A percentile compares a stretch with the other conserved stretches of the same genome.
Conservation (phyloP, 2,888 invertebrate species). For the Sarcophaga carnaria region DNA sequence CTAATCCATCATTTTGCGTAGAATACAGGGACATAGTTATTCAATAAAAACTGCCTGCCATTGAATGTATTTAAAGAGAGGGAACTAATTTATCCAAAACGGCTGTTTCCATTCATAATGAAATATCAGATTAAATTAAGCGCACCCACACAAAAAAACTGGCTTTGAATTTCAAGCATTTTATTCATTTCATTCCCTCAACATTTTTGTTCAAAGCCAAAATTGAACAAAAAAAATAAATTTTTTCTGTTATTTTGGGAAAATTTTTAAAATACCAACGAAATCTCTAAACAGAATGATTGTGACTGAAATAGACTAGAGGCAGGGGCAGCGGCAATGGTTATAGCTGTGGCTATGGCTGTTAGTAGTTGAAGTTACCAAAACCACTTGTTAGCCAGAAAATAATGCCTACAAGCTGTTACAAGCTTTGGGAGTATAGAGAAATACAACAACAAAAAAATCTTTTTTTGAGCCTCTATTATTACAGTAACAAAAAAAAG, state of each 20-base stretch:
- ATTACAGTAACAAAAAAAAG: neutral
- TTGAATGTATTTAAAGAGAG: constrained; percentile 30
- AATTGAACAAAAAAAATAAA: neutral
- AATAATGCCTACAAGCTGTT: constrained; percentile 68
- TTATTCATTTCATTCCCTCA: neutral
- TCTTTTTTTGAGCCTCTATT: neutral
- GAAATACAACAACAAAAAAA: neutral
- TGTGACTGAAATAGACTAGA: constrained; percentile 2
- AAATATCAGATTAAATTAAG: constrained; percentile 66
- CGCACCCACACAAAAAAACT: constrained; percentile 41
- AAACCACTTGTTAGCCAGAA: constrained; percentile 64
- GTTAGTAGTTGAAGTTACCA: constrained; percentile 22
- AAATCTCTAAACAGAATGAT: constrained; percentile 44
- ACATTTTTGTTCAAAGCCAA: constrained; percentile 21
- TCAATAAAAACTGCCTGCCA: neutral
- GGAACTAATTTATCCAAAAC: constrained; percentile 58
- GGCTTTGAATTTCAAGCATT: neutral
- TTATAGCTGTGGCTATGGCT: neutral
- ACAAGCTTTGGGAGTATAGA: constrained; percentile 49
- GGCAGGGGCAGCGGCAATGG: neutral
- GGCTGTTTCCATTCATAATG: constrained; percentile 63
- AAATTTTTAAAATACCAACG: constrained; percentile 2
- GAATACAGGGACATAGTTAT: neutral
- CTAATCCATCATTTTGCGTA: constrained; percentile 52
- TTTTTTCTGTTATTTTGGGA: neutral